Percentiles rank a stretch among this genome's conserved stretches.
phyloP scores from a whole-genome alignment of 2,113 vertebrate species.

The Cottus gobio region DNA sequence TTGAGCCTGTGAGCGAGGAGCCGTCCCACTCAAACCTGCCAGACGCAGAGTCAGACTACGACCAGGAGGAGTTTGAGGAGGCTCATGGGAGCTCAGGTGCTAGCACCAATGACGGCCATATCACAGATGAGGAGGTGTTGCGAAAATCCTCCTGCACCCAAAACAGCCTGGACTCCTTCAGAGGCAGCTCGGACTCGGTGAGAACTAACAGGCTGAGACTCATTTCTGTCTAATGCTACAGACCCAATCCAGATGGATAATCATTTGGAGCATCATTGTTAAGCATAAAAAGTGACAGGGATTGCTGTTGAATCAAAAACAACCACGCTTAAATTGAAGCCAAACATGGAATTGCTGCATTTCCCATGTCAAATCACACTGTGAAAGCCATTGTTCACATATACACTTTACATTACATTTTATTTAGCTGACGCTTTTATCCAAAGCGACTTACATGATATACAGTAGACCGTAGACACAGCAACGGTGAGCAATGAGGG shows the following conservation, averaged over 20 bases:
- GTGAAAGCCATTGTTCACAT: conserved; percentile 2
- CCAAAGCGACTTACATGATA: too few relatives aligned
- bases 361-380: background rate
- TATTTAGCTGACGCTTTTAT: too few relatives aligned
- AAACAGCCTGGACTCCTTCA: conserved; percentile 89
- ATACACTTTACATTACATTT: too few relatives aligned
- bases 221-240: background rate
- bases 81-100: conserved; percentile 81
- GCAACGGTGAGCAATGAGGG: too few relatives aligned
- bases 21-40: conserved; percentile 73
- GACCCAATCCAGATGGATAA: background rate
- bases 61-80: conserved; percentile 92
- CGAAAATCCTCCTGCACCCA: conserved; percentile 86
- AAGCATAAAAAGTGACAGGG: background rate
- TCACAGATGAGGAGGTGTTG: conserved; percentile 84
- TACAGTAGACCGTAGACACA: too few relatives aligned
- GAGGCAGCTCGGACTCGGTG: conserved; percentile 90
- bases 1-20: conserved; percentile 73
- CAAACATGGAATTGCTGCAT: background rate
- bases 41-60: conserved; percentile 89
- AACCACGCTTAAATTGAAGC: background rate
- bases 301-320: background rate
- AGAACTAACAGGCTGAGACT: conserved; percentile 62
- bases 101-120: conserved; percentile 83
- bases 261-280: conserved; percentile 2